Evolutionary conservation across 2,797 vertebrate genomes (phyloP).

Genomic region (Merluccius polli): DNA sequence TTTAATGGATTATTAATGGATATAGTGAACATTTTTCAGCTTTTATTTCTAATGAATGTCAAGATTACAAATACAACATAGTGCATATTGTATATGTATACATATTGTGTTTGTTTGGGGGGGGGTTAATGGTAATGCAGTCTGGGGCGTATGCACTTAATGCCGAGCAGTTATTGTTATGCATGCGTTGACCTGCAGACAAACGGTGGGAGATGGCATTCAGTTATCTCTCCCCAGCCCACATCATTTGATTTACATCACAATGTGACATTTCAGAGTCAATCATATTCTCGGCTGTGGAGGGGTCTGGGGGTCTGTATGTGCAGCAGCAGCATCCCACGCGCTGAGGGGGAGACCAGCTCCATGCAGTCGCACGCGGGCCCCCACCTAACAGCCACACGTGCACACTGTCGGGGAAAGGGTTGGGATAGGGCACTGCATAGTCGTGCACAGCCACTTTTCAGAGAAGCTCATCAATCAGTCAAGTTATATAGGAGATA

Average conservation of each 20-base stretch:
- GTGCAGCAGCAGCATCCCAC: background rate
- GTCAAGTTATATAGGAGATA: background rate
- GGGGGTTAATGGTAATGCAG: background rate
- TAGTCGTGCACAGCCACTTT: too few relatives aligned
- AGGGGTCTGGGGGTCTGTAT: background rate
- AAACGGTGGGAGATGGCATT: conserved; percentile 5
- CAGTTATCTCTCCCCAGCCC: conserved; percentile 27
- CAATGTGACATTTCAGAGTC: conserved; percentile 42
- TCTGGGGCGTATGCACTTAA: too few relatives aligned
- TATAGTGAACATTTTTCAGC: background rate
- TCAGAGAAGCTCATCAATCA: background rate
- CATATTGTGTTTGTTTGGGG: background rate
- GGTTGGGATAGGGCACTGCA: background rate
- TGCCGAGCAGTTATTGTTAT: background rate
- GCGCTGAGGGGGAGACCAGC: background rate
- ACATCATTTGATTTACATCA: conserved; percentile 35
- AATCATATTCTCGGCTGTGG: conserved; percentile 32
- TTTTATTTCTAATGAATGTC: background rate
- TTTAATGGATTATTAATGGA: too few relatives aligned
- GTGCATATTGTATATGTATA: background rate
- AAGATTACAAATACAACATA: background rate
- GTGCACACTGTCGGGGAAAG: background rate
- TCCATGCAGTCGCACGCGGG: background rate
- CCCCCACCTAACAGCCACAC: background rate
- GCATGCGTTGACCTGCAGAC: background rate